Evolutionary conservation across 2,113 vertebrate genomes (phyloP).

Genomic region (Dicentrarchus labrax): DNA sequence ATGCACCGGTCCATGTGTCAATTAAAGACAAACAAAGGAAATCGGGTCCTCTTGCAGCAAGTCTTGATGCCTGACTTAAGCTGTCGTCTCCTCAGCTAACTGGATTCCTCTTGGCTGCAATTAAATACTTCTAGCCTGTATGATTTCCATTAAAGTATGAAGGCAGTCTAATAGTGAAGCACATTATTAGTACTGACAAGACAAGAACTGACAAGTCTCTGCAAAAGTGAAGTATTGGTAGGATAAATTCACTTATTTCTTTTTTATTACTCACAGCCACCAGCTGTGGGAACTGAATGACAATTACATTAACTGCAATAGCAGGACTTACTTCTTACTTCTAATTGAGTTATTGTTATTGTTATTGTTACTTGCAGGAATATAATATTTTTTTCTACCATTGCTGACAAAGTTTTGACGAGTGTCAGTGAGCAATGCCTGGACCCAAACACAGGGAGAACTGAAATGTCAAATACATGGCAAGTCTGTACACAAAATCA

Average conservation of each 20-base stretch:
- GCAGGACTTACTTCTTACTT: not conserved
- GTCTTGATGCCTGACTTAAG: not conserved
- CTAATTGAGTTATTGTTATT: not conserved
- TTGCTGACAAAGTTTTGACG: slow-evolving; percentile 41
- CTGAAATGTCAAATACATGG: slow-evolving; percentile 63
- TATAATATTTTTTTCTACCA: not conserved
- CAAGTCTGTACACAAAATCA: slow-evolving; percentile 63
- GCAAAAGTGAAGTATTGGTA: not conserved
- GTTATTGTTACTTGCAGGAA: not conserved
- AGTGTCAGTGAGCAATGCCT: slow-evolving; percentile 47
- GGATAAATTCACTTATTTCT: slow-evolving; percentile 4
- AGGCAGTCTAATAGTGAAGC: slow-evolving; percentile 9
- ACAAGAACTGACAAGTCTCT: slow-evolving; percentile 8
- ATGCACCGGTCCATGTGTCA: not conserved
- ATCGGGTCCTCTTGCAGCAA: not conserved
- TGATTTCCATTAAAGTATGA: slow-evolving; percentile 11
- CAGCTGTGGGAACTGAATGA: not conserved
- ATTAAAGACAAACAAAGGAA: slow-evolving; percentile 8
- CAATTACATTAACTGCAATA: not conserved
- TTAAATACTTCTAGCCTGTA: slow-evolving; percentile 7
- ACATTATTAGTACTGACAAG: slow-evolving; percentile 12
- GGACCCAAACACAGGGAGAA: slow-evolving; percentile 45
- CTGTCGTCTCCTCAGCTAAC: slow-evolving; percentile 9
- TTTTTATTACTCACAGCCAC: not conserved
- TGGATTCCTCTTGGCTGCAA: slow-evolving; percentile 6